Evolutionary conservation across 2,888 invertebrate genomes (phyloP).

Genomic region (Gonocerus acuteangulatus): DNA sequence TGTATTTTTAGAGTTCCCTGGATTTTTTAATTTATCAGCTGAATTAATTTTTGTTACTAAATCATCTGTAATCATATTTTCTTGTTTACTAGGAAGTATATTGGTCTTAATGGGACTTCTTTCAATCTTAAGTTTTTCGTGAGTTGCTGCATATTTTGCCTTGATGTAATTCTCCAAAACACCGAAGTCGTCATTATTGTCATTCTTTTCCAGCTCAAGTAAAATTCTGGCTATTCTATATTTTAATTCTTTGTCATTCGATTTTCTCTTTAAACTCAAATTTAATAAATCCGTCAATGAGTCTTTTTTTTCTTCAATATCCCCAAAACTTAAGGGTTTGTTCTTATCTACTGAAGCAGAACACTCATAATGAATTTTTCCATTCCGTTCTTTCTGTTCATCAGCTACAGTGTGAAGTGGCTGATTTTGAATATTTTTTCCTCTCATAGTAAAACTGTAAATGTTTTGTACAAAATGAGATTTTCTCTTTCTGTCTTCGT

Average conservation of each 20-base stretch:
- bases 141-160: neutral
- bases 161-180: constrained; percentile 7
- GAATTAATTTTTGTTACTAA: too few relatives aligned
- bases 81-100: too few relatives aligned
- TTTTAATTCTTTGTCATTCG: neutral
- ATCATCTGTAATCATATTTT: too few relatives aligned
- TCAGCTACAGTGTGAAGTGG: neutral
- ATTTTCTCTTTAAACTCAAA: neutral
- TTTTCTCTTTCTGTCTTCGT: neutral
- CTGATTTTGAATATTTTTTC: neutral
- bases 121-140: neutral
- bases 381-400: neutral
- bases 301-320: neutral
- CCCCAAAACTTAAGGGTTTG: neutral
- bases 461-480: too few relatives aligned
- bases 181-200: constrained; percentile 1
- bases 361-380: too few relatives aligned
- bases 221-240: neutral
- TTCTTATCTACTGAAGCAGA: too few relatives aligned
- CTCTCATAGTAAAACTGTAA: neutral
- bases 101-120: too few relatives aligned
- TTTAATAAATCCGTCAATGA: neutral
- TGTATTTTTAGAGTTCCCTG: too few relatives aligned
- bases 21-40: too few relatives aligned
- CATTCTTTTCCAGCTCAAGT: constrained; percentile 9